Evolutionary conservation across 2,797 vertebrate species (phyloP).

Genomic region (Champsocephalus esox): DNA sequence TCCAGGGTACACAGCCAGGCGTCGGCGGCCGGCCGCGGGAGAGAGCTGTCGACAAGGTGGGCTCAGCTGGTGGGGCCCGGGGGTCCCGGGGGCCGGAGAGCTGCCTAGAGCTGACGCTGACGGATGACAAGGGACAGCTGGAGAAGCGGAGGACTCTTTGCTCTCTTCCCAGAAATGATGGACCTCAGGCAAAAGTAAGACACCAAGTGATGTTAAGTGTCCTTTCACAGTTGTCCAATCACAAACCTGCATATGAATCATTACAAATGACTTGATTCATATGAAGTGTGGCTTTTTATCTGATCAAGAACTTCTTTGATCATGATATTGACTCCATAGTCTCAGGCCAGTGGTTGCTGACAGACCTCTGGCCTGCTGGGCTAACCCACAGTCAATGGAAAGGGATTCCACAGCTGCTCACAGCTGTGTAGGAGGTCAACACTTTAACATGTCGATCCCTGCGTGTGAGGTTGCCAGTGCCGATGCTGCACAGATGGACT

Average conservation of each 20-base stretch:
- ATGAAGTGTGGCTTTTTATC: background rate
- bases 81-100: constrained; percentile 27
- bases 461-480: constrained; percentile 38
- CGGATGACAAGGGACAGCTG: constrained; percentile 68
- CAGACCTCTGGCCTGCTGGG: constrained; percentile 31
- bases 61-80: constrained; percentile 59
- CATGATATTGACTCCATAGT: background rate
- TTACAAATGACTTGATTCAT: constrained; percentile 26
- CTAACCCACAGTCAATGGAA: constrained; percentile 13
- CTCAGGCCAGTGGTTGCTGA: constrained; percentile 17
- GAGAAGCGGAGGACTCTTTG: constrained; percentile 47
- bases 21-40: constrained; percentile 36
- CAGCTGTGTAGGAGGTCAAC: constrained; percentile 27
- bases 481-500: background rate
- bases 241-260: constrained; percentile 15
- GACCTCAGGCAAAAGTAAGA: constrained; percentile 64
- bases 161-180: constrained; percentile 23
- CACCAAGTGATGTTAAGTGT: constrained; percentile 48
- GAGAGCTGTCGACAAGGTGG: constrained; percentile 56
- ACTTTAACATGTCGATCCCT: constrained; percentile 17
- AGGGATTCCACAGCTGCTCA: constrained; percentile 6
- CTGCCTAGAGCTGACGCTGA: constrained; percentile 50
- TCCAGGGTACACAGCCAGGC: constrained; percentile 68
- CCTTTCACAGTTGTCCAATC: constrained; percentile 30
- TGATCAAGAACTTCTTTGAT: background rate